A percentile compares a stretch with the other conserved stretches of the same genome.
Evolutionary conservation across 1,140 invertebrate genomes (phyloP).

Genomic region (Achroia grisella): DNA sequence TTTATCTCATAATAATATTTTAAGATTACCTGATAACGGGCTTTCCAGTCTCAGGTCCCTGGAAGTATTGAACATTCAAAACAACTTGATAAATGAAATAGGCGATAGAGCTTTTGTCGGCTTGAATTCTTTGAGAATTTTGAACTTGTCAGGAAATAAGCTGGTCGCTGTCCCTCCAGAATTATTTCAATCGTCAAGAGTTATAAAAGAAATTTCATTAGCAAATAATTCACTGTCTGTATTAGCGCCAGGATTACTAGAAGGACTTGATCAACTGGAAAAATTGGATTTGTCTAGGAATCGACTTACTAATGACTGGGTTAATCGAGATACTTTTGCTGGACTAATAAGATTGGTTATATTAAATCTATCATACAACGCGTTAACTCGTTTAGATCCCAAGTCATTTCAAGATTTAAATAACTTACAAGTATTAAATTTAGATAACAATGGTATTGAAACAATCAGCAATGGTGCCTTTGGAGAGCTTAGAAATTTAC

Average conservation of each 20-base stretch:
- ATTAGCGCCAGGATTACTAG: conserved; percentile 84
- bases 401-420: conserved; percentile 85
- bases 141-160: conserved; percentile 87
- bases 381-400: conserved; percentile 80
- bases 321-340: conserved; percentile 85
- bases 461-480: conserved; percentile 84
- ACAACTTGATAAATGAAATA: conserved; percentile 83
- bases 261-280: conserved; percentile 84
- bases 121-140: conserved; percentile 77
- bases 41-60: conserved; percentile 81
- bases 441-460: conserved; percentile 85
- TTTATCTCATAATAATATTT: conserved; percentile 83
- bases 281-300: conserved; percentile 86
- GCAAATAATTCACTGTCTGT: conserved; percentile 88
- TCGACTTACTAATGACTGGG: conserved; percentile 84
- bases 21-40: conserved; percentile 79
- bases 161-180: conserved; percentile 85
- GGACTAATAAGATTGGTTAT: conserved; percentile 83
- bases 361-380: conserved; percentile 85
- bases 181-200: conserved; percentile 81
- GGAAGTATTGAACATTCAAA: conserved; percentile 79
- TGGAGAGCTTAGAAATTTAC: conserved; percentile 82
- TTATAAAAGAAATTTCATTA: conserved; percentile 83
- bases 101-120: conserved; percentile 84
- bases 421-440: conserved; percentile 83